Evolutionary conservation across 2,888 invertebrate genomes (phyloP), one percentile per base, ranked within the genome.

Genomic region (Polydrusus tereticollis): DNA sequence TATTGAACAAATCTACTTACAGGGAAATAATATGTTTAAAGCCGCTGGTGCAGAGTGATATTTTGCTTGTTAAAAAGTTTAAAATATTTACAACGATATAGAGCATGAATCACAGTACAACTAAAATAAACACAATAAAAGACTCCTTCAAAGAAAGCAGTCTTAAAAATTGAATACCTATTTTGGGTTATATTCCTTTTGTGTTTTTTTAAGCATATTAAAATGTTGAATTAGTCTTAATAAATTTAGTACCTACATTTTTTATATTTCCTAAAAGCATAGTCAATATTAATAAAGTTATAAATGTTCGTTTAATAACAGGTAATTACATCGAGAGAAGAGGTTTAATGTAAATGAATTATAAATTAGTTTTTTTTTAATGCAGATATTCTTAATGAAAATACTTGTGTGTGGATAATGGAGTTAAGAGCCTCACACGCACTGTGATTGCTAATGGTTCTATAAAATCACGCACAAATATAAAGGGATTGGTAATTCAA

Each of bases 241-340:
- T n/a, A n/a, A n/a, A n/a, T n/a, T n/a, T n/a, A n/a, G n/a, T n/a
- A n/a, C n/a, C n/a, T n/a, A n/a, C n/a, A n/a, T n/a, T n/a, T n/a
- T n/a, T n/a, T n/a, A n/a, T n/a, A n/a, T n/a, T n/a, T n/a, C n/a
- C n/a, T n/a, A n/a, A n/a, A n/a, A n/a, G n/a, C n/a, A n/a, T n/a
- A n/a, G n/a, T 81, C 76, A 75, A 63, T 60, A n/a, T n/a, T n/a
- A n/a, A n/a, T 63, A 60, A 45, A 45, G 60, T 62, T 20, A 41
- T 14, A 43, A 47, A 23, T 59, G 12, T 67, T 59, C 47, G 62
- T 50, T 72, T 58, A 69, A 73, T 65, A 60, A 69, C 65, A 62
- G 23, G 57, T 73, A 69, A 69, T 73, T 73, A 73, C 18, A 21
- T 41, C 59, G 73, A 73, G 69, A 73, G 69, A 45, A 45, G 21